These are phyloP conservation scores for Ginglymostoma cirratum DNA, from an alignment of 2,113 vertebrate species.

Conservation along the genomic window DNA sequence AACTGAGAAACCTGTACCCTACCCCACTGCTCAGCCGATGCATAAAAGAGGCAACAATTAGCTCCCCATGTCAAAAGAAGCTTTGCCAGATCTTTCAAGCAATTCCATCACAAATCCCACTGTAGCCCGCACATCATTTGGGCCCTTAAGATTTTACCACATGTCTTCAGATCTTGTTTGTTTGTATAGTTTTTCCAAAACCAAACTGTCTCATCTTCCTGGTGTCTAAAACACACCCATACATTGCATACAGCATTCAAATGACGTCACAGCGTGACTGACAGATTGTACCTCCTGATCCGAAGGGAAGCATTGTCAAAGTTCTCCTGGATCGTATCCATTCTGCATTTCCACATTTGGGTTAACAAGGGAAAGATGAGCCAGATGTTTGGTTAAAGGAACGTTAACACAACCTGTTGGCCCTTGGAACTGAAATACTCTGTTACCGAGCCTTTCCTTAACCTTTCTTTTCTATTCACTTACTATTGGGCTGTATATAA, in stretches of 20 bases:
- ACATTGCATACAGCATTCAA: neutral
- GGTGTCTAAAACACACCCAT: neutral
- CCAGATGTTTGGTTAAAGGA: neutral
- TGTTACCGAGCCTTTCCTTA: neutral
- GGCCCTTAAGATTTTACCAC: too few relatives aligned
- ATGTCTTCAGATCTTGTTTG: neutral
- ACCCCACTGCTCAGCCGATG: too few relatives aligned
- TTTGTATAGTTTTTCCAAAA: neutral
- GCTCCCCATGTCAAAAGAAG: too few relatives aligned
- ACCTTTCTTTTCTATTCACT: neutral
- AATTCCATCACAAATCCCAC: too few relatives aligned
- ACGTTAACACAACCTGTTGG: neutral
- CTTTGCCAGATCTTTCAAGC: too few relatives aligned
- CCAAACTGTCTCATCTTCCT: neutral
- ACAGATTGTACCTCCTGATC: neutral
- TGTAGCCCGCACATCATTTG: too few relatives aligned
- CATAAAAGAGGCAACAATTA: too few relatives aligned
- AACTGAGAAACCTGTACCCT: too few relatives aligned
- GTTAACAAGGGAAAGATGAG: neutral
- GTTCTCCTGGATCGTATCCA: neutral
- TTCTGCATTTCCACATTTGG: too few relatives aligned
- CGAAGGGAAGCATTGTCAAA: neutral
- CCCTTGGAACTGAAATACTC: neutral
- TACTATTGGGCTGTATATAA: constrained; percentile 5
- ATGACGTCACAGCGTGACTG: neutral